Conservation (phyloP, 2,888 invertebrate genomes). For the Melanotus villosus region DNA sequence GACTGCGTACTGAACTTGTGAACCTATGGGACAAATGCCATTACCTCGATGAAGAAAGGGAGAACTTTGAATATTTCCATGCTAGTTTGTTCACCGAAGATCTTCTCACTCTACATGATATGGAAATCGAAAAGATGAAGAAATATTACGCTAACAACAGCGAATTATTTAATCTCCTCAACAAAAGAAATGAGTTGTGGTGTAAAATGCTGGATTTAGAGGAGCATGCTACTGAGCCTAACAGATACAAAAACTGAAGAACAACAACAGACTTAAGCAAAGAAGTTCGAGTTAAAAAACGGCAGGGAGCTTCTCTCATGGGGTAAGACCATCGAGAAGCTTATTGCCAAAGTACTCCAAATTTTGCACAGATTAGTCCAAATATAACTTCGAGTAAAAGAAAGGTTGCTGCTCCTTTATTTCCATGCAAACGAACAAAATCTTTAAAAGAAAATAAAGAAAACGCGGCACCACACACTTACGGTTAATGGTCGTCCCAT, state of each 20-base stretch:
- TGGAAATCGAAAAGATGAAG: too few relatives aligned
- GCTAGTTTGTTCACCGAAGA: too few relatives aligned
- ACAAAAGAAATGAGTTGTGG: slow-evolving; percentile 80
- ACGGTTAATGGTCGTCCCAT: background rate
- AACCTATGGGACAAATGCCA: too few relatives aligned
- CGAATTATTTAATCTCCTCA: slow-evolving; percentile 76
- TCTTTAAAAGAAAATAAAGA: background rate
- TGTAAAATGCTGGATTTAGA: slow-evolving; percentile 83
- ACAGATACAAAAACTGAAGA: slow-evolving; percentile 83
- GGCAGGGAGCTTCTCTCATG: slow-evolving; percentile 74
- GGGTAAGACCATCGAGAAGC: slow-evolving; percentile 75
- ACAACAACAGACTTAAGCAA: slow-evolving; percentile 73
- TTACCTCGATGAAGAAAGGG: too few relatives aligned
- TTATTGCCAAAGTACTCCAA: slow-evolving; percentile 65
- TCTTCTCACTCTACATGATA: too few relatives aligned
- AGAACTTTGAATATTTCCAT: too few relatives aligned
- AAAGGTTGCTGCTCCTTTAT: slow-evolving; percentile 25
- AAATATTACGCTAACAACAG: slow-evolving; percentile 62
- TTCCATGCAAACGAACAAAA: slow-evolving; percentile 4
- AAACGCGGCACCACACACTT: slow-evolving; percentile 18
- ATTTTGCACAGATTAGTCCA: background rate
- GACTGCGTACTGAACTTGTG: too few relatives aligned
- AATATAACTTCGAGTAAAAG: slow-evolving; percentile 2
- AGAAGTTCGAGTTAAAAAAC: slow-evolving; percentile 71
- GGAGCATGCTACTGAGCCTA: slow-evolving; percentile 82